A percentile compares a stretch with the other conserved stretches of the same genome.
phyloP scores from a whole-genome alignment of 1,140 invertebrate species.

The Chymomyza costata region DNA sequence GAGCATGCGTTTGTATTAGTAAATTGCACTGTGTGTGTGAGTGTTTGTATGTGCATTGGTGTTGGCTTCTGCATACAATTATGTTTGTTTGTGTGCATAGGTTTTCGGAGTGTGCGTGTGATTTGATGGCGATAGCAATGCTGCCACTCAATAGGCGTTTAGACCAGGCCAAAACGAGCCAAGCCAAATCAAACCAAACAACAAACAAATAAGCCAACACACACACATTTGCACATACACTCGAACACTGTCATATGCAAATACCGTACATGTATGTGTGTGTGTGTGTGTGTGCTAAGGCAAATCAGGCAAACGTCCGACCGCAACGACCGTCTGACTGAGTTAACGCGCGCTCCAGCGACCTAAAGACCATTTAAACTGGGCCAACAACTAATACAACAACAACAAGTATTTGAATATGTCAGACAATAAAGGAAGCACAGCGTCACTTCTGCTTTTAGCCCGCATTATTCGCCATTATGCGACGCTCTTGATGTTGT shows the following conservation, averaged over 20 bases:
- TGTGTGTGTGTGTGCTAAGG: slow-evolving; percentile 25
- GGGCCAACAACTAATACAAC: slow-evolving; percentile 25
- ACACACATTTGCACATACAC: slow-evolving; percentile 26
- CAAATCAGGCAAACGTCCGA: slow-evolving; percentile 39
- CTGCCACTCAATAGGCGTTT: no score
- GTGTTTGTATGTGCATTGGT: no score
- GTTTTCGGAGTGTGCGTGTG: no score
- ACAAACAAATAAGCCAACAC: slow-evolving; percentile 1
- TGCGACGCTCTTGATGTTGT: slow-evolving; percentile 20
- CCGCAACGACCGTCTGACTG: no score
- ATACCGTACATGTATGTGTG: slow-evolving; percentile 25
- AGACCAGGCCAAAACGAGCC: no score
- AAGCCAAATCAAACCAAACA: no score
- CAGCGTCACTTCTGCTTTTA: slow-evolving; percentile 66
- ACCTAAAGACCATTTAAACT: slow-evolving; percentile 69
- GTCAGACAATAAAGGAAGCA: slow-evolving; percentile 66
- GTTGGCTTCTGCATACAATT: no score
- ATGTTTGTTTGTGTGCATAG: no score
- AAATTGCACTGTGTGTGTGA: no score
- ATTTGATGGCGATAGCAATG: no score
- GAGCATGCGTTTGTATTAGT: no score
- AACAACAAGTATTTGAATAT: slow-evolving; percentile 32
- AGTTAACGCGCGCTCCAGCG: slow-evolving; percentile 50
- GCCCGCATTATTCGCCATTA: slow-evolving; percentile 59
- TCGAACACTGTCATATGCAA: slow-evolving; percentile 15